phyloP scores from a whole-genome alignment of 2,113 vertebrate genomes.

The Plotosus lineatus region DNA sequence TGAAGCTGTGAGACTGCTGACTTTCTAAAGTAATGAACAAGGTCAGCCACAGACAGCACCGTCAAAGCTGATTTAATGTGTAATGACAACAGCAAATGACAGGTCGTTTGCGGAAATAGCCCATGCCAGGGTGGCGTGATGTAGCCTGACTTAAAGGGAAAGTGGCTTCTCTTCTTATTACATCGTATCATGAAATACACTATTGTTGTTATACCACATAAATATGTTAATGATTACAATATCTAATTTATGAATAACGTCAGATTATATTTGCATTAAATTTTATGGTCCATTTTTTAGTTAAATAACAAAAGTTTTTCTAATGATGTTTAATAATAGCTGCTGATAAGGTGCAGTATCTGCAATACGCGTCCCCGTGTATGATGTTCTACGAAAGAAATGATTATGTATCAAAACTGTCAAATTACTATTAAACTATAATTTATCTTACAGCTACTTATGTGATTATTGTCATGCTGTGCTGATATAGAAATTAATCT shows the following conservation, averaged over 20 bases:
- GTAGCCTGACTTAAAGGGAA: background rate
- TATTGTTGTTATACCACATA: background rate
- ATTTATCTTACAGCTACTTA: background rate
- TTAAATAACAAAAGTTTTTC: background rate
- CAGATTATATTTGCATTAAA: background rate
- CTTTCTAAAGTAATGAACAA: constrained; percentile 1
- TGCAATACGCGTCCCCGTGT: background rate
- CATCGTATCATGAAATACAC: background rate
- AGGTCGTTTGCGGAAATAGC: background rate
- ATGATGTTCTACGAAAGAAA: background rate
- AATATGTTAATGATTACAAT: background rate
- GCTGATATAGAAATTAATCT: background rate
- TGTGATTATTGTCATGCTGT: background rate
- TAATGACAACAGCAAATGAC: background rate
- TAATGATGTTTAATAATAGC: background rate
- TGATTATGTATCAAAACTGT: background rate
- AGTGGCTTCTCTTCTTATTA: background rate
- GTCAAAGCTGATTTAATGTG: background rate
- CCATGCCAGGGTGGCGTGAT: background rate
- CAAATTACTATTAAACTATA: background rate
- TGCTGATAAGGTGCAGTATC: background rate
- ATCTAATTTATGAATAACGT: background rate
- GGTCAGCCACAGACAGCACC: background rate
- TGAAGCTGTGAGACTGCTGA: background rate
- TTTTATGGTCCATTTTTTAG: background rate